Evolutionary conservation across 2,113 vertebrate species (phyloP), one percentile per base, ranked within the genome.

Genomic region (Micronycteris hirsuta): DNA sequence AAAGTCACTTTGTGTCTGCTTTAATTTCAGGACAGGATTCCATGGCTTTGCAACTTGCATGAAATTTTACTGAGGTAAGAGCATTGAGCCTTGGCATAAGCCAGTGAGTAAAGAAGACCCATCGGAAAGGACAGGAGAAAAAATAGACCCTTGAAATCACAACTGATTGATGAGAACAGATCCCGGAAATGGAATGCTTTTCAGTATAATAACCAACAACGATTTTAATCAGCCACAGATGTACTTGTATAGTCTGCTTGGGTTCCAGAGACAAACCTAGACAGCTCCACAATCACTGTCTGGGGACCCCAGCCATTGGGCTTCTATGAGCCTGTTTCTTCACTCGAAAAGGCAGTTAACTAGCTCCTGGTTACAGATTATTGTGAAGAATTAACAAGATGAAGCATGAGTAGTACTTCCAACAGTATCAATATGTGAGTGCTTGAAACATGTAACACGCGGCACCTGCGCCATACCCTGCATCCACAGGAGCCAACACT

Each of bases 41-140:
- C 99, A 16, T 99, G 99, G 99, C 99, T 99, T 90, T 99, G 98
- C 86, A 97, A 90, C 56, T 97, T 99, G 83, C 99, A 99, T 94
- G 98, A 99, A 83, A 97, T 99, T 91, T 98, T 99, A 94, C 92
- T 98, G 91, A 99, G 99, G 99, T 99, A 98, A 98, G 97, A 97
- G 47, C 19, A 1, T 16, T n/a, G 20, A 52, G 41, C 36, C 26
- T 65, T 84, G 45, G 33, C 45, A 20, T 43, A 67, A 89, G 26
- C 41, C 63, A 82, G 17, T 10, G 22, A 84, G 31, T 96, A 24
- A 54, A 52, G 70, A 77, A 86, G 76, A 85, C 10, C 52, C 26
- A 52, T 49, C 33, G 81, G 47, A 91, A 82, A 93, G 73, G 7
- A 56, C 5, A 63, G 33, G 33, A 8, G 2, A 10, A 47, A 77